These are phyloP conservation scores for Ciconia boyciana DNA, from an alignment of 2,113 vertebrate species.

Conservation along the genomic window DNA sequence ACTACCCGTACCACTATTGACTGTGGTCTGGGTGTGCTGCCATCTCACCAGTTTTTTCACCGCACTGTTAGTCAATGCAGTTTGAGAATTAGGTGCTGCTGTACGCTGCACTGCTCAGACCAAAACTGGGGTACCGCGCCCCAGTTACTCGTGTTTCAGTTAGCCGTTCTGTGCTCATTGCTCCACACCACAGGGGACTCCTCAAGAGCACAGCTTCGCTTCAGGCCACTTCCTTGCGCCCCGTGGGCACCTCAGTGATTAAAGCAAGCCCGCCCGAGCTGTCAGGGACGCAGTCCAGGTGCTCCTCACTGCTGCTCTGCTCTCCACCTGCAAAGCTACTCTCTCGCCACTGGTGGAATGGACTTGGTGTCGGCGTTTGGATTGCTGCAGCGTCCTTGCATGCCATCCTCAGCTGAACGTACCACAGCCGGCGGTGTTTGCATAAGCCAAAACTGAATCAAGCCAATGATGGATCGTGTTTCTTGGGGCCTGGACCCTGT, in stretches of 20 bases:
- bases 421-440: rapidly evolving
- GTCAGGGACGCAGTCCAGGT: background rate
- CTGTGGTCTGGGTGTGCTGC: background rate
- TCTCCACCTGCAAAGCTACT: background rate
- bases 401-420: background rate
- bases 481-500: background rate
- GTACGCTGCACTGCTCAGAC: background rate
- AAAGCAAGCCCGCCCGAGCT: background rate
- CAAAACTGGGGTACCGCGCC: background rate
- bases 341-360: background rate
- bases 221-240: background rate
- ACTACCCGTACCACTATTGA: background rate
- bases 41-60: background rate
- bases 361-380: rapidly evolving
- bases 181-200: background rate
- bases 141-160: background rate
- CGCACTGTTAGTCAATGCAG: background rate
- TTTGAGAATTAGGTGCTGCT: background rate
- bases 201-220: background rate
- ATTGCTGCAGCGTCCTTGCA: background rate
- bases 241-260: background rate
- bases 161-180: background rate
- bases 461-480: rapidly evolving
- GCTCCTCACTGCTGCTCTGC: background rate
- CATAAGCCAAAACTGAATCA: background rate